A percentile compares a stretch with the other conserved stretches of the same genome.
Conservation (phyloP, 2,888 invertebrate genomes). For the Heliconius hortense region DNA sequence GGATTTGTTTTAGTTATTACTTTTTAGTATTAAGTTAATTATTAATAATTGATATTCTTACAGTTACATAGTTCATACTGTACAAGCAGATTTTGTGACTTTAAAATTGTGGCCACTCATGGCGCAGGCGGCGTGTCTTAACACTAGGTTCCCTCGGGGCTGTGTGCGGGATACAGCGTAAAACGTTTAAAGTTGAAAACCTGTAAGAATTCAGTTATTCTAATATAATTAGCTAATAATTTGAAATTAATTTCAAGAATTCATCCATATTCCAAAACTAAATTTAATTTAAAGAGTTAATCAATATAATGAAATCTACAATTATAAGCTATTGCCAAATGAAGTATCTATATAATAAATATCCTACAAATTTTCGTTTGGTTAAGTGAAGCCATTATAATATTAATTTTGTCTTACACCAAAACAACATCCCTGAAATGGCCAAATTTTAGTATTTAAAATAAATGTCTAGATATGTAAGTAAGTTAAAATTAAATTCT, state of each 20-base stretch:
- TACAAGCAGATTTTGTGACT: neutral
- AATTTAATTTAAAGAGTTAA: neutral
- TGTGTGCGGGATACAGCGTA: too few species aligned
- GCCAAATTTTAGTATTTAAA: slow-evolving; percentile 39
- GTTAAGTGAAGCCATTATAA: neutral
- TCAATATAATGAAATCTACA: neutral
- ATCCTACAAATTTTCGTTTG: neutral
- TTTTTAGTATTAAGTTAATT: slow-evolving; percentile 5
- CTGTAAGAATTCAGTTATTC: neutral
- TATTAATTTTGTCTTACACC: slow-evolving; percentile 4
- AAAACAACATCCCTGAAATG: slow-evolving; percentile 20
- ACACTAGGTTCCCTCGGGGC: too few species aligned
- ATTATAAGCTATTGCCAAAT: neutral
- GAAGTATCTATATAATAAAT: neutral
- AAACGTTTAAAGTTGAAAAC: neutral
- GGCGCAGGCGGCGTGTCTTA: too few species aligned
- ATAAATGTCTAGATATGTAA: slow-evolving; percentile 28
- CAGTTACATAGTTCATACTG: neutral
- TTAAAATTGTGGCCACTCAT: too few species aligned
- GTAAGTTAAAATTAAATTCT: slow-evolving; percentile 26
- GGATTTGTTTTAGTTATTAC: neutral
- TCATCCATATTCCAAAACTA: too few species aligned
- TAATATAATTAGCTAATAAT: neutral
- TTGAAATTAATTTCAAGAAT: neutral
- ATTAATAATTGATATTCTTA: neutral